Conservation (phyloP, 1,140 invertebrate species). For the Anastatus disparis region DNA sequence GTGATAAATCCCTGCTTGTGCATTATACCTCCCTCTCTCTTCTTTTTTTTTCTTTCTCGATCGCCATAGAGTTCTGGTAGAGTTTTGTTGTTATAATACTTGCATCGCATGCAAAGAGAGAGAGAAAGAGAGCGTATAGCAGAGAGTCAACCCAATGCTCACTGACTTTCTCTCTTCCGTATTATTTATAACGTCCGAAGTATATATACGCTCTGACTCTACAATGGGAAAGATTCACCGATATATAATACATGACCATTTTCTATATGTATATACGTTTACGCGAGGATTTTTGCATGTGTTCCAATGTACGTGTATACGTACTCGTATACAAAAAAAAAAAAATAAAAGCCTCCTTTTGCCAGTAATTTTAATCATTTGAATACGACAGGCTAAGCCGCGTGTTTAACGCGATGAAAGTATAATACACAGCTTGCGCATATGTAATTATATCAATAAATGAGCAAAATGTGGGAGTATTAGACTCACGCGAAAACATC, state of each 20-base stretch:
- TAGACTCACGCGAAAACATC: slow-evolving; percentile 31
- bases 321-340: slow-evolving; percentile 20
- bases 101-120: not conserved
- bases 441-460: slow-evolving; percentile 48
- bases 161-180: slow-evolving; percentile 25
- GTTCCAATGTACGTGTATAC: not conserved
- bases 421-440: slow-evolving; percentile 33
- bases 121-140: not conserved
- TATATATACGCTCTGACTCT: slow-evolving; percentile 1
- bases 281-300: not conserved
- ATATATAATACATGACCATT: slow-evolving; percentile 5
- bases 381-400: slow-evolving; percentile 51
- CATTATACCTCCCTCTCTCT: not conserved
- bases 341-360: too few species aligned
- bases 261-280: not conserved
- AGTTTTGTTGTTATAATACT: slow-evolving; percentile 39
- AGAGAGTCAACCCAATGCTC: too few species aligned
- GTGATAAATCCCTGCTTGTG: slow-evolving; percentile 27
- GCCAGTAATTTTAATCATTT: slow-evolving; percentile 52
- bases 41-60: too few species aligned
- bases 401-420: not conserved
- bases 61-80: too few species aligned
- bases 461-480: slow-evolving; percentile 9
- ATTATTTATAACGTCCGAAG: slow-evolving; percentile 32
- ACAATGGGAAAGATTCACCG: slow-evolving; percentile 27